phyloP scores from a whole-genome alignment of 2,888 invertebrate genomes.

The Arge pagana region DNA sequence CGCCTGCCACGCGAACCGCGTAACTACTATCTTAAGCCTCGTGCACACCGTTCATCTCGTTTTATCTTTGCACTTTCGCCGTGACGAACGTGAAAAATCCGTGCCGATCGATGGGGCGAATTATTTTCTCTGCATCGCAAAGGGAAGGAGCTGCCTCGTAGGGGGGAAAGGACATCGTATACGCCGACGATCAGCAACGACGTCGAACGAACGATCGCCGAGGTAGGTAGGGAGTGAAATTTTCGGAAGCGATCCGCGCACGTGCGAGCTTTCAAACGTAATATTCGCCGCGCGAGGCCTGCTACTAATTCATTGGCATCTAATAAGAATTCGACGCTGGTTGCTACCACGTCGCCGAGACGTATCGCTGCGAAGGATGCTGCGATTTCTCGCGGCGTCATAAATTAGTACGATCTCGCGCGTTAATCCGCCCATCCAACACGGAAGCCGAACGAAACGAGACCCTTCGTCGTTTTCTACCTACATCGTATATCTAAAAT shows the following conservation, averaged over 20 bases:
- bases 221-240: no score
- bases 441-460: slow-evolving; percentile 17
- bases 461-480: slow-evolving; percentile 14
- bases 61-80: no score
- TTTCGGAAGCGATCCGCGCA: no score
- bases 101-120: no score
- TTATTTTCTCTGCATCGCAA: no score
- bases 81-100: no score
- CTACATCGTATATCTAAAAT: no score
- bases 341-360: slow-evolving; percentile 1
- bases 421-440: slow-evolving; percentile 20
- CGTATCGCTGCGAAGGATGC: background rate
- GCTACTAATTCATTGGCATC: slow-evolving; percentile 5
- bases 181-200: no score
- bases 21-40: slow-evolving; percentile 41
- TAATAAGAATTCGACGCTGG: slow-evolving; percentile 13
- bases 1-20: slow-evolving; percentile 50
- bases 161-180: no score
- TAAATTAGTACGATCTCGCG: slow-evolving; percentile 8
- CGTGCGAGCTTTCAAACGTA: no score
- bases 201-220: no score
- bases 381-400: slow-evolving; percentile 12
- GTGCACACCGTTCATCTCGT: slow-evolving; percentile 47
- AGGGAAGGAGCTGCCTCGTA: no score
- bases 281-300: slow-evolving; percentile 18